Conservation (phyloP, 2,888 invertebrate species). For the Morinoia aosen region DNA sequence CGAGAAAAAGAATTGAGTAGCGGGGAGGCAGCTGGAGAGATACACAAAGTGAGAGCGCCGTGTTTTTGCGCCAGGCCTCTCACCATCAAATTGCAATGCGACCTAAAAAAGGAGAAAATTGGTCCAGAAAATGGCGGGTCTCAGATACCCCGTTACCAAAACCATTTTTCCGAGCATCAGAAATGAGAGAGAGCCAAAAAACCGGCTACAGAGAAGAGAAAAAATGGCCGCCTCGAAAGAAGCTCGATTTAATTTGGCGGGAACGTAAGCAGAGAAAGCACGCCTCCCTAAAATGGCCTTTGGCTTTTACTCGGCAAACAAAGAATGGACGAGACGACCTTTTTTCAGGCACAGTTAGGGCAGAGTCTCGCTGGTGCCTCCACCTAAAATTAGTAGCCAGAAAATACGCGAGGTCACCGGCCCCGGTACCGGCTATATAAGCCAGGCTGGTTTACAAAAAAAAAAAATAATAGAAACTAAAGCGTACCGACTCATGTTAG, state of each 20-base stretch:
- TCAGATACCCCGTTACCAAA: constrained; percentile 47
- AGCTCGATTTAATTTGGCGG: constrained; percentile 37
- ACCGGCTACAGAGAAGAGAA: background rate
- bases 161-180: constrained; percentile 50
- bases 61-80: background rate
- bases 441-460: background rate
- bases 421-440: background rate
- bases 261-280: constrained; percentile 26
- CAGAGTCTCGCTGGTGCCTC: background rate
- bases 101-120: constrained; percentile 44
- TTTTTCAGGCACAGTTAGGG: background rate
- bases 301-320: constrained; percentile 39
- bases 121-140: constrained; percentile 47
- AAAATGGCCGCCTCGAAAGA: constrained; percentile 5
- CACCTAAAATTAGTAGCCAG: background rate
- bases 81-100: constrained; percentile 54
- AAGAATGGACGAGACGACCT: background rate
- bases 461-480: background rate
- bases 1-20: background rate
- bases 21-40: background rate
- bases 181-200: constrained; percentile 41
- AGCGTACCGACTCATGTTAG: too few species aligned
- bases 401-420: constrained; percentile 7
- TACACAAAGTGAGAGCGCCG: background rate
- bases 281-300: constrained; percentile 27